Evolutionary conservation across 2,113 vertebrate genomes (phyloP).

Genomic region (Amblyopsis rosae): DNA sequence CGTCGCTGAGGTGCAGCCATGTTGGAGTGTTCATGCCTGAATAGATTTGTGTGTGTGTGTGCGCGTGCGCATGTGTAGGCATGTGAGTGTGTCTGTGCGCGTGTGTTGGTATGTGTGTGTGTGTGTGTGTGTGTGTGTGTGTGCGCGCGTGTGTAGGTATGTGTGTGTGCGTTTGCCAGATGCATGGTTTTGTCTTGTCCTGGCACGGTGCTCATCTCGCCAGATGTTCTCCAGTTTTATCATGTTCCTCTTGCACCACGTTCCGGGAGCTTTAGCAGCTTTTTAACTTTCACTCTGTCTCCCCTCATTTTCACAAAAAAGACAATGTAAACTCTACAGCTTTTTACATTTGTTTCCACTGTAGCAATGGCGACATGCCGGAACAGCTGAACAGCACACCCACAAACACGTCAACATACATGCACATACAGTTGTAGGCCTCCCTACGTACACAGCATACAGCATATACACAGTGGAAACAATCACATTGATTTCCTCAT

Average conservation of each 20-base stretch:
- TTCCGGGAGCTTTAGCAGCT: constrained; percentile 71
- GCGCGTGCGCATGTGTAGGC: constrained; percentile 12
- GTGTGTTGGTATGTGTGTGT: constrained; percentile 9
- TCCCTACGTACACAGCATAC: no score
- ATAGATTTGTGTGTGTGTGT: constrained; percentile 34
- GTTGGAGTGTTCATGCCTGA: constrained; percentile 59
- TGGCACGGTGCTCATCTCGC: constrained; percentile 75
- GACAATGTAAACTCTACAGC: constrained; percentile 2
- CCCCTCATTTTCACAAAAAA: constrained; percentile 41
- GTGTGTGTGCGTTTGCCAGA: constrained; percentile 55
- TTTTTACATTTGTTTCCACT: not conserved
- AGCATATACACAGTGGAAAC: no score
- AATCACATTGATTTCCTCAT: no score
- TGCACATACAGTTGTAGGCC: no score
- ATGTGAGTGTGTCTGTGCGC: constrained; percentile 44
- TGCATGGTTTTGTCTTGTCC: constrained; percentile 79
- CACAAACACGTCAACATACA: no score
- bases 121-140: constrained; percentile 51
- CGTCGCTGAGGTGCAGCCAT: constrained; percentile 58
- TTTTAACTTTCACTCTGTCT: constrained; percentile 62
- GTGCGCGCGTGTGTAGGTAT: constrained; percentile 3
- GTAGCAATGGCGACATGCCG: not conserved
- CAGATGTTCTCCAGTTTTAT: constrained; percentile 82
- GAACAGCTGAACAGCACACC: not conserved
- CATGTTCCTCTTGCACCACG: constrained; percentile 71